Evolutionary conservation across 2,888 invertebrate genomes (phyloP), one percentile per base, ranked within the genome.

Genomic region (Lepas anatifera): DNA sequence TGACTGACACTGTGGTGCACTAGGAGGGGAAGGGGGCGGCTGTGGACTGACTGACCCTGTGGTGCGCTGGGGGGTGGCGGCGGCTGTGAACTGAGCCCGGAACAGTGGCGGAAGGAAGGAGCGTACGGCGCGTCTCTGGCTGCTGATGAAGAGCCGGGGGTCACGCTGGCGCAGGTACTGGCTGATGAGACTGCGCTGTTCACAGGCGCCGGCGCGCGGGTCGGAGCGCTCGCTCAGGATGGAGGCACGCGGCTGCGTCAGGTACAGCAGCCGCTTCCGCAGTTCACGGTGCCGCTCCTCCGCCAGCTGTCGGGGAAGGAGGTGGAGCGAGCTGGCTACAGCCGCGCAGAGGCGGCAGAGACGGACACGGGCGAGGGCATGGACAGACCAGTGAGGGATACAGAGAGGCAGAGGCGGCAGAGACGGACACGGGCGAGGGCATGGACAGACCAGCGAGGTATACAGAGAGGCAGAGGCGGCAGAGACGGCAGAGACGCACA

Each of bases 161-260:
- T 27, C 67, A 50, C 50, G 70, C 48, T 68, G 68, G 0, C 50
- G 48, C 67, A 52, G 69, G 41, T 29, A 32, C 41, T 46, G 67
- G 52, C 52, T 52, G 52, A 52, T 52, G 29, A 29, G 6, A 29
- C 52, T 52, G 52, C 52, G 52, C 52, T 52, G 52, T 3, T 52
- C 52, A 29, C 52, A 13, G 22, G 50, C 35, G 32, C 37, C 37
- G 7, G n/a, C 0, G 6, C 32, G 68, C 50, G 50, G 6, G 50
- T 68, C 22, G 29, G 29, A 7, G 25, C 41, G 43, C 27, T 52
- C 52, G 52, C 52, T 52, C 52, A 52, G 52, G 27, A 52, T 52
- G 52, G 52, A 52, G 29, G 52, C 52, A 29, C 52, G 52, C 52
- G 52, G 52, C 52, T 52, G 52, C 13, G 52, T 52, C 52, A 52